These are phyloP conservation scores for Brachystomella parvula DNA, from an alignment of 1,140 invertebrate genomes.

Conservation along the genomic window DNA sequence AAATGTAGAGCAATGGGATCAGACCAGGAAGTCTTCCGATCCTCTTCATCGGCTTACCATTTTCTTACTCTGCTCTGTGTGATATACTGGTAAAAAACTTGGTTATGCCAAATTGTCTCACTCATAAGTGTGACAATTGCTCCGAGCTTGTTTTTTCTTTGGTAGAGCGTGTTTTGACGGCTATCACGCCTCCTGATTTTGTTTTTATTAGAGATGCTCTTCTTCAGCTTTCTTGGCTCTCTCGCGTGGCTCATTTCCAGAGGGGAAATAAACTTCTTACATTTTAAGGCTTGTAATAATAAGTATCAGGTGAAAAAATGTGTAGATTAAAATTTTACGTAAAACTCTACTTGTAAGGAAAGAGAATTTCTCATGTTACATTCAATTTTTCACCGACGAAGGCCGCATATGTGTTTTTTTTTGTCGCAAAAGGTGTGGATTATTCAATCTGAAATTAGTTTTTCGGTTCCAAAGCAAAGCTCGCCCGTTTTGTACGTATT, in stretches of 20 bases:
- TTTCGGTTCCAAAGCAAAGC: no score
- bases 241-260: background rate
- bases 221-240: background rate
- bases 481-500: no score
- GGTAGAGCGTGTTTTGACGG: background rate
- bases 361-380: no score
- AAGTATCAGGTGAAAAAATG: no score
- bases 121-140: constrained; percentile 6
- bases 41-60: background rate
- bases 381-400: no score
- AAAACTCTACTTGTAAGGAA: no score
- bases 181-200: background rate
- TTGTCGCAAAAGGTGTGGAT: no score
- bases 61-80: no score
- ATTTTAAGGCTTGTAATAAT: background rate
- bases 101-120: constrained; percentile 7
- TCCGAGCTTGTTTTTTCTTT: background rate
- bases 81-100: no score
- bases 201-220: background rate
- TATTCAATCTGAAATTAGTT: no score
- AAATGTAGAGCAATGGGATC: background rate
- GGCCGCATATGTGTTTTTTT: no score
- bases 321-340: no score
- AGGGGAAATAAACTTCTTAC: background rate
- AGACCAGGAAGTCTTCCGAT: background rate